Conservation (phyloP, 2,888 invertebrate genomes). For the Phortica okadai region DNA sequence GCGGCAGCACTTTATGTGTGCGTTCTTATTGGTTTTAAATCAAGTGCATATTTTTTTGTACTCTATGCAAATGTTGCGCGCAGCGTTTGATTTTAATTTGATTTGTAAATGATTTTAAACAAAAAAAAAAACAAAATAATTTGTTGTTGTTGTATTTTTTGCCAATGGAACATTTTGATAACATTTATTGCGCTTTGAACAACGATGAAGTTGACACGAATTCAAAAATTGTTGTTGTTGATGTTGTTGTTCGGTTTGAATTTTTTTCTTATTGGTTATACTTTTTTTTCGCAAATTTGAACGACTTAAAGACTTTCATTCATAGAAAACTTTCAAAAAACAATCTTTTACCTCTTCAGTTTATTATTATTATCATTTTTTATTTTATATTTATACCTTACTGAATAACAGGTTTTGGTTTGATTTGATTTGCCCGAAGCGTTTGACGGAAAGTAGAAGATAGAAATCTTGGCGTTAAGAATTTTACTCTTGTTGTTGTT, state of each 20-base stretch:
- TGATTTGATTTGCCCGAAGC: slow-evolving; percentile 25
- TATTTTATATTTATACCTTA: neutral
- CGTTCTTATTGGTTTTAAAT: no score
- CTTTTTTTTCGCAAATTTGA: slow-evolving; percentile 35
- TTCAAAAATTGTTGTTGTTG: slow-evolving; percentile 30
- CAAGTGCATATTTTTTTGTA: no score
- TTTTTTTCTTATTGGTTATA: slow-evolving; percentile 21
- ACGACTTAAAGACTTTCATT: slow-evolving; percentile 58
- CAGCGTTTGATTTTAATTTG: no score
- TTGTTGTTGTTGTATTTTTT: no score
- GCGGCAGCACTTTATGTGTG: neutral
- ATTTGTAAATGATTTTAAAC: no score
- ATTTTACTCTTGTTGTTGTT: neutral
- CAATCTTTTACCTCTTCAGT: neutral
- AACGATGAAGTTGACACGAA: neutral
- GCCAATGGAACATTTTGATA: no score
- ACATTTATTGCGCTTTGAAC: no score
- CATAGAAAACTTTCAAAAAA: slow-evolving; percentile 66
- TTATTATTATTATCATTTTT: slow-evolving; percentile 6
- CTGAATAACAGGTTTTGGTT: slow-evolving; percentile 54
- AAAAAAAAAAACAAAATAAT: no score
- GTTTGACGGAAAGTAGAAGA: slow-evolving; percentile 42
- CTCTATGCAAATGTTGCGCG: no score
- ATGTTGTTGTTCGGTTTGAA: no score
- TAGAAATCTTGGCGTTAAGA: neutral